Evolutionary conservation across 2,113 vertebrate genomes (phyloP).

Genomic region (Puffinus mauretanicus): DNA sequence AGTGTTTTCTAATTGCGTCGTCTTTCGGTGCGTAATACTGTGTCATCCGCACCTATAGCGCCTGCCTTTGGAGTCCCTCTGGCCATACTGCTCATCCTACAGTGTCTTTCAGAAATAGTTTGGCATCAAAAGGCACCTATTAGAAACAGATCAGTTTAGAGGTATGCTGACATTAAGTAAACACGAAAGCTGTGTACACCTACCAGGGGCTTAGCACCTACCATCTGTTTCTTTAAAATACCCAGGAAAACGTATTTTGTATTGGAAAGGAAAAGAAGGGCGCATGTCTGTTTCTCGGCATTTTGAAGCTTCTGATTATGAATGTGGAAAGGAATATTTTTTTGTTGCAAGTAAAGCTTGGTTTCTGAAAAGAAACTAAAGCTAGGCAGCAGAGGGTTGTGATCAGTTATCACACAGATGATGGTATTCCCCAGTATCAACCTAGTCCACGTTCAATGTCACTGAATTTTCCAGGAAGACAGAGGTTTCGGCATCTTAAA

Average conservation of each 20-base stretch:
- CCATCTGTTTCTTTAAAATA: not conserved
- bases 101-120: not conserved
- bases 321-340: not conserved
- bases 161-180: not conserved
- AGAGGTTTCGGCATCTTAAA: not conserved
- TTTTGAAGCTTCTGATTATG: not conserved
- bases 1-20: not conserved
- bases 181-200: not conserved
- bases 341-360: not conserved
- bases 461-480: not conserved
- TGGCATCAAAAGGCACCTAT: not conserved
- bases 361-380: not conserved
- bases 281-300: not conserved
- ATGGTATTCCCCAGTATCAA: not conserved
- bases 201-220: not conserved
- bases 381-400: not conserved
- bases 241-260: not conserved
- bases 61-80: not conserved
- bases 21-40: not conserved
- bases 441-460: rapidly evolving
- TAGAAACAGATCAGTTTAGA: not conserved
- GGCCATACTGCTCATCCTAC: not conserved
- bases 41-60: not conserved
- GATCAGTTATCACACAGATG: rapidly evolving
- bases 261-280: not conserved